Percentiles rank a stretch among this genome's conserved stretches.
phyloP scores from a whole-genome alignment of 2,797 vertebrate species.

The Cynopterus sphinx region DNA sequence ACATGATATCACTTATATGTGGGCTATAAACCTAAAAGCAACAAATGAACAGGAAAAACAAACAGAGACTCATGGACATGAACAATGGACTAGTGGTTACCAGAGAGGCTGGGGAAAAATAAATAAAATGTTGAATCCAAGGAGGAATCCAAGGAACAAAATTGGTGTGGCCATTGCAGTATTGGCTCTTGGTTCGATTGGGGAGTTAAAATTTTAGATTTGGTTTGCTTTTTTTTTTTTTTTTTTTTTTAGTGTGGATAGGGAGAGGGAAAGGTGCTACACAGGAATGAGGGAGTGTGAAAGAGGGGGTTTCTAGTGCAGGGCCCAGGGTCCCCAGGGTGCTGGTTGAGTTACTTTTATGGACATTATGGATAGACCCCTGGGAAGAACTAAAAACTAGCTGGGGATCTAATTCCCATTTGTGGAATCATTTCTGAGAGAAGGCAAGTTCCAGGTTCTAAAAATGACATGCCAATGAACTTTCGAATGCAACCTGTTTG shows the following conservation, averaged over 20 bases:
- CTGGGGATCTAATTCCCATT: neutral
- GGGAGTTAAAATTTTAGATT: neutral
- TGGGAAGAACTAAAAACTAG: neutral
- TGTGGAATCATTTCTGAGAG: neutral
- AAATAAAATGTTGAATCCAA: neutral
- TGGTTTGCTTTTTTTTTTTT: neutral
- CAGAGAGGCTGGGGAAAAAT: no score
- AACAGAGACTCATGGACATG: no score
- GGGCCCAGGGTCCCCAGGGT: neutral
- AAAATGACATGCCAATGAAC: neutral
- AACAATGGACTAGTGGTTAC: no score
- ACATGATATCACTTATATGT: no score
- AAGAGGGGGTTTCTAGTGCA: neutral
- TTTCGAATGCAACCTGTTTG: neutral
- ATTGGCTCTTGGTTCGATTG: neutral
- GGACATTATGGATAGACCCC: neutral
- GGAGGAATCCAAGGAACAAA: neutral
- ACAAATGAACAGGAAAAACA: no score
- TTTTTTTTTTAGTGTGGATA: neutral
- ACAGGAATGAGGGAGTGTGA: neutral
- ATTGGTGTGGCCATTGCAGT: neutral
- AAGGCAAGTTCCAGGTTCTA: neutral
- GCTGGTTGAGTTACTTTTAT: neutral
- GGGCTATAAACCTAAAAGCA: no score
- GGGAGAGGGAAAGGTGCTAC: neutral